These are phyloP conservation scores for Lepeophtheirus nordmannii DNA, from an alignment of 2,888 invertebrate genomes.

Conservation along the genomic window DNA sequence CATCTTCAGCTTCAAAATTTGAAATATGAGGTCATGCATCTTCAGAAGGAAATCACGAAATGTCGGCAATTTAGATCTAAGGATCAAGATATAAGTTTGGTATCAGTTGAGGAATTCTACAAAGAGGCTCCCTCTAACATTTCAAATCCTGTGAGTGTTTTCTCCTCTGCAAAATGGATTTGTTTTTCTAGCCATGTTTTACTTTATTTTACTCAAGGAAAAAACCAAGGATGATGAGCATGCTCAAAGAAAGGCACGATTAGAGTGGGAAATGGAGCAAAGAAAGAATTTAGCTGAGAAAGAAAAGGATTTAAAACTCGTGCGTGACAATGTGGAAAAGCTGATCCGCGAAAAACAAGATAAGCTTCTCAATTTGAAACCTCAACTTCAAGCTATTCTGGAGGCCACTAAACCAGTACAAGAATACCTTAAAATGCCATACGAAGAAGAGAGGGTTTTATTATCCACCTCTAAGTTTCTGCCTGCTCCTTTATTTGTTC, in stretches of 20 bases:
- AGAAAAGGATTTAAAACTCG: slow-evolving; percentile 55
- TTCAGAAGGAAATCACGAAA: slow-evolving; percentile 84
- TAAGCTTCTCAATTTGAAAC: slow-evolving; percentile 62
- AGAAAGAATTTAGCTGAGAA: slow-evolving; percentile 50
- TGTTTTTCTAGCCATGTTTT: not conserved
- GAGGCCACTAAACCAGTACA: slow-evolving; percentile 74
- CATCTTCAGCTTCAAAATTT: slow-evolving; percentile 81
- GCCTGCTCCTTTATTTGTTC: slow-evolving; percentile 64
- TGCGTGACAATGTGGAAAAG: slow-evolving; percentile 56
- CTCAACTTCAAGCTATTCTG: slow-evolving; percentile 53
- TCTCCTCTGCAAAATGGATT: not conserved
- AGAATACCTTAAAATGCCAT: slow-evolving; percentile 62
- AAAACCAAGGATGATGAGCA: slow-evolving; percentile 43
- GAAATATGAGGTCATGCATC: slow-evolving; percentile 78
- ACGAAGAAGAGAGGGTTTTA: slow-evolving; percentile 61
- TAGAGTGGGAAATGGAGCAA: slow-evolving; percentile 81
- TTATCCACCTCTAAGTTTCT: slow-evolving; percentile 56
- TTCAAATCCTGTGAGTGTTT: slow-evolving; percentile 46
- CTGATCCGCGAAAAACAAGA: slow-evolving; percentile 59
- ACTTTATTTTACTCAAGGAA: not conserved
- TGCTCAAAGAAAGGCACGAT: slow-evolving; percentile 60
- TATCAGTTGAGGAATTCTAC: slow-evolving; percentile 67
- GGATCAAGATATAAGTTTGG: slow-evolving; percentile 79
- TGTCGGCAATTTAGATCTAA: slow-evolving; percentile 83
- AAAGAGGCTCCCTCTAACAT: slow-evolving; percentile 55